Evolutionary conservation across 2,888 invertebrate species (phyloP), one percentile per base, ranked within the genome.

Genomic region (Scaptomyza parva): DNA sequence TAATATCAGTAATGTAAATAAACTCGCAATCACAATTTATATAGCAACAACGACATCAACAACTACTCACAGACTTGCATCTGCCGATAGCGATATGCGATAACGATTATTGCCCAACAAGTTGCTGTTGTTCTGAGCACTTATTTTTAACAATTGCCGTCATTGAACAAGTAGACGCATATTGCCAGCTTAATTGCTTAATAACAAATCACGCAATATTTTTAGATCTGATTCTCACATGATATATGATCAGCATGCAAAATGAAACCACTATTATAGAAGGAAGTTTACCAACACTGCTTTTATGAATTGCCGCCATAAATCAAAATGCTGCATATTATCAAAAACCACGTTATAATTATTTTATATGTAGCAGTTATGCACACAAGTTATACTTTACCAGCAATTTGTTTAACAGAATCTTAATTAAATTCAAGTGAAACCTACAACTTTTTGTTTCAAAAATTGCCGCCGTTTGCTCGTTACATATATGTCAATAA

Each of bases 61-160:
- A 78, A 85, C 83, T 84, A 82, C 78, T 84, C 83, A 80, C 74
- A 60, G 37, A 55, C 58, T 54, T 30, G 61, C 43, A 61, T 43
- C 26, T 24, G n/a, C 7, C 53, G 39, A 45, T 65, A 40, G 22
- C 70, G 55, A 70, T 52, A 60, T 0, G 11, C 55, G 52, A 66
- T 47, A 57, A 50, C 60, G 28, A 70, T 57, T 30, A 57, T 17
- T 60, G 40, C 6, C 17, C 57, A 66, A 70, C 47, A 30, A 57
- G 28, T 51, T 26, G 48, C 18, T 14, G 26, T 33, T 1, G 9
- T 35, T 53, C 18, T 12, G 26, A 64, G 1, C 48, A 54, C 58
- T 45, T 20, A 7, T 41, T 24, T 60, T 50, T 28, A 18, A 43
- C 28, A 47, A 12, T 7, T 73, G 40, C 59, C 52, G 63, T 52